Evolutionary conservation across 2,113 vertebrate species (phyloP).

Genomic region (Crotophaga sulcirostris): DNA sequence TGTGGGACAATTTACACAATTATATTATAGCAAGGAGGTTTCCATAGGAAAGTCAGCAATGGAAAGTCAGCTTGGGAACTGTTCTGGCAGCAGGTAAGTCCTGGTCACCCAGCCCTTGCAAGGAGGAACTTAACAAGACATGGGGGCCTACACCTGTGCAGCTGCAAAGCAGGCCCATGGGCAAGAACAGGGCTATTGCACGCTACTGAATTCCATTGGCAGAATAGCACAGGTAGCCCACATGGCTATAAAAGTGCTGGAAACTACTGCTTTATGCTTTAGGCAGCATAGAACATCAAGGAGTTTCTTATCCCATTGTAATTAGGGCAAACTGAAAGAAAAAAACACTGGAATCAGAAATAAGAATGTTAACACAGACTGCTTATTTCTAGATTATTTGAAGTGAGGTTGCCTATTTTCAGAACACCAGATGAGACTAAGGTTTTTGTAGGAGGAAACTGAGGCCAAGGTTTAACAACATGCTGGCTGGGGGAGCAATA

Average conservation of each 20-base stretch:
- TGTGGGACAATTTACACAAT: slow-evolving; percentile 63
- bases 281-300: not conserved
- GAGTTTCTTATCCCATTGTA: not conserved
- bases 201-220: not conserved
- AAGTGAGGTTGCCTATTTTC: not conserved
- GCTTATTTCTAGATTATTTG: not conserved
- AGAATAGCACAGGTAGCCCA: not conserved
- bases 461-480: not conserved
- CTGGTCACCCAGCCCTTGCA: not conserved
- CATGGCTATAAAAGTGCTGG: not conserved
- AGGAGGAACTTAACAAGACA: not conserved
- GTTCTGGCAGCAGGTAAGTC: not conserved
- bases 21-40: slow-evolving; percentile 39
- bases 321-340: slow-evolving; percentile 6
- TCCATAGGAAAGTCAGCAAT: slow-evolving; percentile 17
- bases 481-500: not conserved
- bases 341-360: not conserved
- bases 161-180: not conserved
- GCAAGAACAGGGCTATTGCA: not conserved
- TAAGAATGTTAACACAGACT: not conserved
- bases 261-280: not conserved
- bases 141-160: not conserved
- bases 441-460: not conserved
- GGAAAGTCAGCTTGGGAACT: slow-evolving; percentile 21
- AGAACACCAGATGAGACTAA: not conserved